These are phyloP conservation scores for Drosophila melanogaster DNA, from an alignment of 1,140 invertebrate genomes.

Conservation along the genomic window Release_6_plus_ISO1_MT NT_037436.4:21062501-21063000, in stretches of 20 bases:
- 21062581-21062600: constrained; percentile 42
- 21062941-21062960: constrained; percentile 26
- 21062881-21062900: neutral
- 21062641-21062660: constrained; percentile 74
- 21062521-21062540: constrained; percentile 28
- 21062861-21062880: constrained; percentile 20
- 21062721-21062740: constrained; percentile 56
- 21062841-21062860: constrained; percentile 24
- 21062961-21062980: constrained; percentile 63
- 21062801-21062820: constrained; percentile 23
- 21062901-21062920: neutral
- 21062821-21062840: constrained; percentile 42
- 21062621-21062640: constrained; percentile 48
- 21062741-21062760: constrained; percentile 66
- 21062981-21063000: constrained; percentile 80
- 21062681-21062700: constrained; percentile 76
- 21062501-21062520: constrained; percentile 4
- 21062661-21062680: constrained; percentile 51
- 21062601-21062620: constrained; percentile 44
- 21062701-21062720: constrained; percentile 67
- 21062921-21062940: constrained; percentile 34
- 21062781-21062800: constrained; percentile 21
- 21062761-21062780: constrained; percentile 41
- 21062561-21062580: constrained; percentile 36
- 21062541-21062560: constrained; percentile 54